phyloP scores from a whole-genome alignment of 2,888 invertebrate genomes.

The Acronicta psi region DNA sequence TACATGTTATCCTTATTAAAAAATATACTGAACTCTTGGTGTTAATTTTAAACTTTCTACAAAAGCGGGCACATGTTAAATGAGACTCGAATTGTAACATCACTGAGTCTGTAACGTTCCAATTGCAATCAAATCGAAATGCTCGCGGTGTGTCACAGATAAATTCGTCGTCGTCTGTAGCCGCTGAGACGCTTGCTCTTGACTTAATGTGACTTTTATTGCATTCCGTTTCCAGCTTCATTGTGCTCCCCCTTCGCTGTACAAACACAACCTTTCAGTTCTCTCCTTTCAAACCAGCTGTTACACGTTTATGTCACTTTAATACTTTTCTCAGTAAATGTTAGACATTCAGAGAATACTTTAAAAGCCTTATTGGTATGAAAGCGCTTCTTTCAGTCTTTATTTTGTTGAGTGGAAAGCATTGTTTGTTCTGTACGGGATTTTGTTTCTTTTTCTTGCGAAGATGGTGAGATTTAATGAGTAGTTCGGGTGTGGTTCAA shows the following conservation, averaged over 20 bases:
- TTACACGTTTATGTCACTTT: conserved; percentile 61
- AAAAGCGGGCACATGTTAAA: background rate
- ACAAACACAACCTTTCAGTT: conserved; percentile 67
- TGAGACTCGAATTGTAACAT: conserved; percentile 6
- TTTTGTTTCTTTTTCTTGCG: no score
- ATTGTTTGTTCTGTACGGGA: background rate
- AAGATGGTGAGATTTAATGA: no score
- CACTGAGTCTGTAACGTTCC: conserved; percentile 13
- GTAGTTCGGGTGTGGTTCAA: no score
- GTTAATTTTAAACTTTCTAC: no score
- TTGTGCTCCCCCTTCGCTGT: conserved; percentile 69
- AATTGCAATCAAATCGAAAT: conserved; percentile 31
- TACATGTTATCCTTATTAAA: background rate
- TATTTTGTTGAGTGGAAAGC: background rate
- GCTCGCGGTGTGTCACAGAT: conserved; percentile 60
- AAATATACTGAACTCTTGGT: no score
- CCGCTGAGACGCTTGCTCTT: conserved; percentile 73
- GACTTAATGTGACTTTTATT: conserved; percentile 87
- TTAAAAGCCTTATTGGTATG: conserved; percentile 22
- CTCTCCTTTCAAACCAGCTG: conserved; percentile 53
- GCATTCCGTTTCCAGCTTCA: conserved; percentile 76
- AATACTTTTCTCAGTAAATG: conserved; percentile 54
- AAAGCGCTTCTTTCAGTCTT: conserved; percentile 17
- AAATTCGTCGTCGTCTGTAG: conserved; percentile 68
- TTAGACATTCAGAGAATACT: conserved; percentile 26